Evolutionary conservation across 1,140 invertebrate species (phyloP).

Genomic region (Medauroidea extradentata): DNA sequence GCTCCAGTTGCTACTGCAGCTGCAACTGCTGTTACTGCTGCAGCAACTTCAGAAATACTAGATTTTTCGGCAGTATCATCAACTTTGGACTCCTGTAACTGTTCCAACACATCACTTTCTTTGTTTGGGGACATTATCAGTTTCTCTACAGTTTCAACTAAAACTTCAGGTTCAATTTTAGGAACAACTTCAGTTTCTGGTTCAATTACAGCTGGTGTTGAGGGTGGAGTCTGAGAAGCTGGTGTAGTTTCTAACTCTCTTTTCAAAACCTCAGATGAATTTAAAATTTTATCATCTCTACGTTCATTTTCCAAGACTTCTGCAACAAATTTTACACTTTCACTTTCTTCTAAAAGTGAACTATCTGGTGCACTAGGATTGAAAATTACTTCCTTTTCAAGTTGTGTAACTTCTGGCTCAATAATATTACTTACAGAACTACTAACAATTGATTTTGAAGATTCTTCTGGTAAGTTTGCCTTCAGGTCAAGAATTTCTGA

Average conservation of each 20-base stretch:
- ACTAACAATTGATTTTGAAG: too few relatives aligned
- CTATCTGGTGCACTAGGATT: too few relatives aligned
- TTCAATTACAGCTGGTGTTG: not conserved
- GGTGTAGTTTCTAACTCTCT: not conserved
- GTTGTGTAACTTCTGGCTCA: too few relatives aligned
- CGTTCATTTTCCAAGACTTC: too few relatives aligned
- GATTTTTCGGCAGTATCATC: not conserved
- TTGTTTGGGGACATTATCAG: not conserved
- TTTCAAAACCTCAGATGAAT: not conserved
- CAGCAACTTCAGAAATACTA: slow-evolving; percentile 16
- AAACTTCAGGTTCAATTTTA: not conserved
- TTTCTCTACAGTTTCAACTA: not conserved
- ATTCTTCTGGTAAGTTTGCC: too few relatives aligned
- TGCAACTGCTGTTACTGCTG: slow-evolving; percentile 28
- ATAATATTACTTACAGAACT: too few relatives aligned
- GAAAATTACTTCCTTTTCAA: too few relatives aligned
- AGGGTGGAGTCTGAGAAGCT: not conserved
- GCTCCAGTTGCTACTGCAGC: slow-evolving; percentile 22
- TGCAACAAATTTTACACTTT: too few relatives aligned
- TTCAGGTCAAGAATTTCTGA: too few relatives aligned
- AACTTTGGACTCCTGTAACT: not conserved
- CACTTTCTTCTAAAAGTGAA: too few relatives aligned
- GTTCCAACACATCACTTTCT: not conserved
- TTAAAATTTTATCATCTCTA: too few relatives aligned
- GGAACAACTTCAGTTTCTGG: not conserved